Base-by-base conservation (phyloP, 2,797 vertebrate species). In the Anomalospiza imberbis region DNA sequence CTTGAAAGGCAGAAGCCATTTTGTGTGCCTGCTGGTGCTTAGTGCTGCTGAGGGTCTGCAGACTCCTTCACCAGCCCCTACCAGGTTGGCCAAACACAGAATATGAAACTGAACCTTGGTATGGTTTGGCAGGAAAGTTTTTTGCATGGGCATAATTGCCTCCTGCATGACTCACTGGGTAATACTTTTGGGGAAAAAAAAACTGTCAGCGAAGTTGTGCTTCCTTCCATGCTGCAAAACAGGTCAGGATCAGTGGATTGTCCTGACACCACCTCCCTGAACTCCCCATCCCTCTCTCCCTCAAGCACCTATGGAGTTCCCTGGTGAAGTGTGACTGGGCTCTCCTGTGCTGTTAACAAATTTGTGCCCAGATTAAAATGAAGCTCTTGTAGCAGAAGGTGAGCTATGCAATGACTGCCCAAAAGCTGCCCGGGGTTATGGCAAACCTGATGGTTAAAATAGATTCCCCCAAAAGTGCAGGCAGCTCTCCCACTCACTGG, bases 281-380 rank as follows among this genome's bases (percentile, higher is more conserved):
- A 25, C 5, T 81, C 38, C 18, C 45, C 24, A 34, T 78, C 26
- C 53, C 36, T 80, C 36, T 29, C 24, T 44, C 40, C 21, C 34
- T 61, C 48, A 25, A 22, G 12, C 22, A 48, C 22, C 45, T 14
- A 0, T 6, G 38, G 57, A 13, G 1, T 18, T 78, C 44, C 20
- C 48, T 8, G 36, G 12, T 65, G 36, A 17, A 11, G 36, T 0
- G 5, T 17, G 26, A 22, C 38, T n/a, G 4, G 1, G 14, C 28
- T 70, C 31, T 81, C 51, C 25, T 5, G 0, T 24, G 48, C 53
- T 32, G 16, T 32, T 40, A 29, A 77, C 66, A 60, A 77, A 54
- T 8, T 0, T 3, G 24, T 24, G 4, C 48, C 77, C 5, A 1
- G 87, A 77, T 48, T 10, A 32, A 67, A 70, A 26, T 12, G 18